Conservation (phyloP, 2,888 invertebrate species). For the Apodemia mormo region DNA sequence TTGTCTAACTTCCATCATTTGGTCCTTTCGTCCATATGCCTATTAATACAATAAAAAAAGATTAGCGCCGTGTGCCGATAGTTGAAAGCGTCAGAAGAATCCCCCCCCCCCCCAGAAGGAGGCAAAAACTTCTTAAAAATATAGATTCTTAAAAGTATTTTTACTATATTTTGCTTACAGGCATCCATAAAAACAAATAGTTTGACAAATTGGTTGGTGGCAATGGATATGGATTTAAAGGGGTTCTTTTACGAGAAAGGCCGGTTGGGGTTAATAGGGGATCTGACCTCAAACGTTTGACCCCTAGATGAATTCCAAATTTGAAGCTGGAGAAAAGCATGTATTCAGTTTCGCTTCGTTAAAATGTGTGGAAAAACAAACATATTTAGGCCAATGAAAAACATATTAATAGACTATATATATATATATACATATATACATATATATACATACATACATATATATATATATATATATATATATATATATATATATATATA, state of each 20-base stretch:
- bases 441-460: too few species aligned
- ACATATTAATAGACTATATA: too few species aligned
- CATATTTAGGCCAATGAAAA: not conserved
- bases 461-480: too few species aligned
- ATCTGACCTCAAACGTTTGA: conserved; percentile 34
- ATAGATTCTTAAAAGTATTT: not conserved
- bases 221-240: conserved; percentile 10
- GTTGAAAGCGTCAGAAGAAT: too few species aligned
- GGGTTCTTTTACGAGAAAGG: conserved; percentile 9
- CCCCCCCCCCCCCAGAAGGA: too few species aligned
- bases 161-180: not conserved
- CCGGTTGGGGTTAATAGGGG: conserved; percentile 38
- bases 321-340: not conserved
- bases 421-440: too few species aligned
- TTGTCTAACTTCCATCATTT: too few species aligned
- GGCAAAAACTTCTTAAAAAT: too few species aligned
- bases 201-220: conserved; percentile 8
- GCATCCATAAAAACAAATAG: conserved; percentile 1
- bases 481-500: too few species aligned
- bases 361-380: not conserved
- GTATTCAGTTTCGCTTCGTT: conserved; percentile 3
- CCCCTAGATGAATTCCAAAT: conserved; percentile 26
- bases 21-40: too few species aligned
- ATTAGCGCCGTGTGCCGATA: too few species aligned
- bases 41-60: too few species aligned